Conservation (phyloP, 2,888 invertebrate genomes). For the Synanthedon vespiformis region DNA sequence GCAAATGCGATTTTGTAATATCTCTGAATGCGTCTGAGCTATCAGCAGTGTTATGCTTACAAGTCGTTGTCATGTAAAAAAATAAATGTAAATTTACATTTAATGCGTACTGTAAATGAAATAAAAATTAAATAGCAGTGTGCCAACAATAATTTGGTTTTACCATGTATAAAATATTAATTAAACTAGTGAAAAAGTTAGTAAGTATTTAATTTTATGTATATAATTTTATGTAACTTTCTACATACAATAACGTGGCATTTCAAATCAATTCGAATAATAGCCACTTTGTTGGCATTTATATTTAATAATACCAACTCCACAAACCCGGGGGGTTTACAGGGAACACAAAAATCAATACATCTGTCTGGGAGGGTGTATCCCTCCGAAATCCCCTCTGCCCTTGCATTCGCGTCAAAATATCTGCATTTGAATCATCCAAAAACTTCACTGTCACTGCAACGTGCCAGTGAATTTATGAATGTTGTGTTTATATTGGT, state of each 20-base stretch:
- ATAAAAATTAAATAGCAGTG: too few relatives aligned
- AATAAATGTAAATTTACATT: too few relatives aligned
- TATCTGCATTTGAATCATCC: constrained; percentile 35
- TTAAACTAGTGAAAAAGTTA: too few relatives aligned
- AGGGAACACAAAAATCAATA: constrained; percentile 48
- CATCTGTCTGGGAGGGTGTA: constrained; percentile 49
- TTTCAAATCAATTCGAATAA: too few relatives aligned
- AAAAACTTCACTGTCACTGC: background rate
- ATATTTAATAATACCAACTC: constrained; percentile 56
- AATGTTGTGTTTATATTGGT: too few relatives aligned
- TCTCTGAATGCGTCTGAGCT: background rate
- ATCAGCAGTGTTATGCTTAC: background rate
- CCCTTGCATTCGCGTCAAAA: constrained; percentile 17
- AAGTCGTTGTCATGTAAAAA: background rate
- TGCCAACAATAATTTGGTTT: too few relatives aligned
- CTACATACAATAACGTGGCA: too few relatives aligned
- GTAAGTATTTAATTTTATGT: too few relatives aligned
- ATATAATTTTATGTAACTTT: too few relatives aligned
- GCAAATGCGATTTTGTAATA: background rate
- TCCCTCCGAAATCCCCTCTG: constrained; percentile 30
- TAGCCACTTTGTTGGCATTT: constrained; percentile 36
- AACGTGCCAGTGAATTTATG: too few relatives aligned
- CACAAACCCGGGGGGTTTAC: constrained; percentile 32
- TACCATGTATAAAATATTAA: too few relatives aligned
- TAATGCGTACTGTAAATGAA: too few relatives aligned